phyloP scores from a whole-genome alignment of 2,797 vertebrate genomes.

The Pipistrellus pipistrellus region DNA sequence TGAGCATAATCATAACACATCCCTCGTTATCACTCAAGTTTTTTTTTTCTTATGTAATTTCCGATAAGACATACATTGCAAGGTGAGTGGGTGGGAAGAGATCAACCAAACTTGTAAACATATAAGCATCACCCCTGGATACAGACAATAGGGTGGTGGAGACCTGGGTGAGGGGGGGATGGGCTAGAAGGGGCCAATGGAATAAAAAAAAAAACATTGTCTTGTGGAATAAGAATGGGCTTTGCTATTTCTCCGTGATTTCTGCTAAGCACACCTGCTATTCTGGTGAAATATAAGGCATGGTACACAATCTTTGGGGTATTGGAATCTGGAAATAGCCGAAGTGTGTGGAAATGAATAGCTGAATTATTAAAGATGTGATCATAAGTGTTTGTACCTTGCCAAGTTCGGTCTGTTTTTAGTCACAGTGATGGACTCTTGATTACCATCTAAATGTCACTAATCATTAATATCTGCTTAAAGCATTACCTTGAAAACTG shows the following conservation, averaged over 20 bases:
- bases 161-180: too few species aligned
- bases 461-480: conserved; percentile 54
- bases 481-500: conserved; percentile 50
- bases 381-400: conserved; percentile 70
- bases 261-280: conserved; percentile 43
- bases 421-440: conserved; percentile 60
- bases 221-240: background rate
- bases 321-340: conserved; percentile 15
- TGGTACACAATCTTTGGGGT: background rate
- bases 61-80: background rate
- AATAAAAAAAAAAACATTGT: conserved; percentile 31
- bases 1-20: background rate
- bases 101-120: too few species aligned
- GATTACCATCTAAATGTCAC: conserved; percentile 54
- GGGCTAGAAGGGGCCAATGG: too few species aligned
- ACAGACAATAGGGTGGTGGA: too few species aligned
- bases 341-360: conserved; percentile 61
- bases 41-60: background rate
- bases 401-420: conserved; percentile 51
- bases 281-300: conserved; percentile 64
- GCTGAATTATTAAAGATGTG: conserved; percentile 76
- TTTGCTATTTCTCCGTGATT: conserved; percentile 36
- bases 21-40: background rate
- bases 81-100: too few species aligned
- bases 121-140: too few species aligned